A percentile compares a stretch with the other conserved stretches of the same genome.
Evolutionary conservation across 92 coral and sea anemone genomes (phyloP).

Genomic region (Zoanthus sociatus): DNA sequence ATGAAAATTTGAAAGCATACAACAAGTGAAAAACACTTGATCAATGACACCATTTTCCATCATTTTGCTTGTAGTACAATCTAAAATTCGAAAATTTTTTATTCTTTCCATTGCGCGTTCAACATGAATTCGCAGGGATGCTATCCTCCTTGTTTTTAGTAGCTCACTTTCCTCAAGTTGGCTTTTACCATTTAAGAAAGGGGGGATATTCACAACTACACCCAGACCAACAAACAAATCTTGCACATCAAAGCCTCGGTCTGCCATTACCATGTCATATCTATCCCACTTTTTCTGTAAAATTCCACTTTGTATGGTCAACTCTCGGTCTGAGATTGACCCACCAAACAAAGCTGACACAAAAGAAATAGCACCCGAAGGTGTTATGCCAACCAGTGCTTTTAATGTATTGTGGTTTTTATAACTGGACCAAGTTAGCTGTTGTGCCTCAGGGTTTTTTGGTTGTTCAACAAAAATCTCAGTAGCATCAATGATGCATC

Average conservation of each 20-base stretch:
- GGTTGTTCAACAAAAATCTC: conserved; percentile 63
- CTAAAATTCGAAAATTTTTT: not conserved
- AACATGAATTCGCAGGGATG: conserved; percentile 2
- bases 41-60: conserved; percentile 1
- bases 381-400: conserved; percentile 54
- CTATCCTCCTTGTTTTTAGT: not conserved
- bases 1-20: not conserved
- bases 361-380: conserved; percentile 55
- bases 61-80: not conserved
- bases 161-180: not conserved
- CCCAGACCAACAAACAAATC: conserved; percentile 26
- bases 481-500: conserved; percentile 65
- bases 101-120: not conserved
- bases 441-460: conserved; percentile 55
- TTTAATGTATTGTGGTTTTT: conserved; percentile 50
- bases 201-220: not conserved
- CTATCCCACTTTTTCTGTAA: conserved; percentile 56
- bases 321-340: conserved; percentile 55
- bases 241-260: conserved; percentile 54
- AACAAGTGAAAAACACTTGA: conserved; percentile 3
- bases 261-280: conserved; percentile 62
- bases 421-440: conserved; percentile 49
- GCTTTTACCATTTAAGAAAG: not conserved
- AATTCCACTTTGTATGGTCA: conserved; percentile 51
- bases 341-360: conserved; percentile 56